Conservation (phyloP, 35 echinoderm and acorn worm genomes). For the Apostichopus japonicus region DNA sequence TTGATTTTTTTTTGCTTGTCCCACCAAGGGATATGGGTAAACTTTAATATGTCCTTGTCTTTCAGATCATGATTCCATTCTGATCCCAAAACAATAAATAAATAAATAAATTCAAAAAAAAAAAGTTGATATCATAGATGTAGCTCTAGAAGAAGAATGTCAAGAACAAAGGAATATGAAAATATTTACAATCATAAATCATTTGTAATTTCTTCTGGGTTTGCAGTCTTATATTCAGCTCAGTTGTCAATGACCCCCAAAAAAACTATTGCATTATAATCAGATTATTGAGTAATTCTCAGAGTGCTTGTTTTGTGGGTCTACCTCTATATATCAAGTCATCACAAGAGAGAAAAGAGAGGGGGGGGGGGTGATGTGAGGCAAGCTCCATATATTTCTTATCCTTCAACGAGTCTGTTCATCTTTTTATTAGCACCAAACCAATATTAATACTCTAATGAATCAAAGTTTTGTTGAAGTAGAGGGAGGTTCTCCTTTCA, state of each 20-base stretch:
- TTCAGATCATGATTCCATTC: too few relatives aligned
- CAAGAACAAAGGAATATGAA: not conserved
- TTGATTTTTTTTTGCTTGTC: too few relatives aligned
- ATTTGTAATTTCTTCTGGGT: not conserved
- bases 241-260: not conserved
- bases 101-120: too few relatives aligned
- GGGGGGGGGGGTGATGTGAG: too few relatives aligned
- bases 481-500: constrained; percentile 7
- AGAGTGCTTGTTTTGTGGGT: not conserved
- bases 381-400: not conserved
- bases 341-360: not conserved
- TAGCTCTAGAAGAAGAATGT: not conserved
- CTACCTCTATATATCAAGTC: not conserved
- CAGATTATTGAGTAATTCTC: not conserved
- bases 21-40: too few relatives aligned
- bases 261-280: not conserved
- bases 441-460: constrained; percentile 29
- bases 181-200: not conserved
- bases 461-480: constrained; percentile 31
- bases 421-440: constrained; percentile 37
- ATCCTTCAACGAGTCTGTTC: constrained; percentile 29
- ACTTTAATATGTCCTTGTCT: too few relatives aligned
- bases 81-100: too few relatives aligned
- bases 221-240: too few relatives aligned
- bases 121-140: too few relatives aligned